These are phyloP conservation scores for Parasteatoda lunata DNA, from an alignment of 2,888 invertebrate species.

Conservation along the genomic window DNA sequence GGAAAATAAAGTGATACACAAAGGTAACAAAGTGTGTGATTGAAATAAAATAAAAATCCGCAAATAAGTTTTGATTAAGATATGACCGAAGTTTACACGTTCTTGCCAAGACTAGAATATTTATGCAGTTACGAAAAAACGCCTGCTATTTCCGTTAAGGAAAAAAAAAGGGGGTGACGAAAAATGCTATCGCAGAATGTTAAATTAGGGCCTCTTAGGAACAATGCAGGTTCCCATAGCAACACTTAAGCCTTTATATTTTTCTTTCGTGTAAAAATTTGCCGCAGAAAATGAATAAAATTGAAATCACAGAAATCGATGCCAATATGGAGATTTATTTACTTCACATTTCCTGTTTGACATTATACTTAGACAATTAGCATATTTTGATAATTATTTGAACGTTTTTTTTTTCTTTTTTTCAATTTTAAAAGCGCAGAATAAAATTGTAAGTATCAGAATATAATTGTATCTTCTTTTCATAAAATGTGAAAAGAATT, in stretches of 20 bases:
- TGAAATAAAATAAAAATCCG: not conserved
- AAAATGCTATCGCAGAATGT: not conserved
- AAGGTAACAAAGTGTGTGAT: no score
- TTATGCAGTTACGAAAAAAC: not conserved
- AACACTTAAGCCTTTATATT: constrained; percentile 1
- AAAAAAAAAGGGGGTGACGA: not conserved
- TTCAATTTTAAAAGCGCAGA: not conserved
- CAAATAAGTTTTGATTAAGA: not conserved
- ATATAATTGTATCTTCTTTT: no score
- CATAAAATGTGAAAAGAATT: no score
- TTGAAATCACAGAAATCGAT: not conserved
- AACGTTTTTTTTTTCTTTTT: no score
- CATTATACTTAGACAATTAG: not conserved
- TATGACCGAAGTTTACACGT: not conserved
- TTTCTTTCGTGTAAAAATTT: not conserved
- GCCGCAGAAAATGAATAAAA: not conserved
- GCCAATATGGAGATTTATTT: not conserved
- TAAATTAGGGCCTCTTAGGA: not conserved
- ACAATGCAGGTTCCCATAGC: constrained; percentile 7
- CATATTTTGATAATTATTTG: not conserved
- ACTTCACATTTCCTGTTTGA: no score
- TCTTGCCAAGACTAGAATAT: not conserved
- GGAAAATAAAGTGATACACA: no score
- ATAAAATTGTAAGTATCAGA: no score
- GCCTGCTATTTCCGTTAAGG: not conserved